Conservation (phyloP, 2,113 vertebrate genomes). For the Tapirus terrestris region DNA sequence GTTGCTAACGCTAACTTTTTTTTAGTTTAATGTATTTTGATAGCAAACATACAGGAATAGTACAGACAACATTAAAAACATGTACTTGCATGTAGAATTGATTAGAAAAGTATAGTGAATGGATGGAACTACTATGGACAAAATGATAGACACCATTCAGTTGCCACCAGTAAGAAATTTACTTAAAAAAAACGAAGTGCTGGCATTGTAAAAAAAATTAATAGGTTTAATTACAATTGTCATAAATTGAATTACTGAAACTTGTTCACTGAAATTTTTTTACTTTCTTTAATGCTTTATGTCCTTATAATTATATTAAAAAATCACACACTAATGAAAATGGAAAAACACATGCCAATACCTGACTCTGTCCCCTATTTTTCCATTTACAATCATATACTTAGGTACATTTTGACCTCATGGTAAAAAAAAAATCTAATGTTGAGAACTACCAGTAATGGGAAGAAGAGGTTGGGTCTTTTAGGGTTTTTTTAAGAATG, state of each 20-base stretch:
- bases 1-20: neutral
- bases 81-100: neutral
- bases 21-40: neutral
- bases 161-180: conserved; percentile 19
- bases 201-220: neutral
- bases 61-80: neutral
- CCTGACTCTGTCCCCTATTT: neutral
- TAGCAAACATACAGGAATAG: neutral
- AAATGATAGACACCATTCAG: neutral
- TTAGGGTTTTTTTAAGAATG: neutral
- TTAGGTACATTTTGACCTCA: neutral
- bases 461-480: neutral
- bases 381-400: neutral
- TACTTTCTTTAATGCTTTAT: conserved; percentile 34
- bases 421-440: neutral
- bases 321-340: conserved; percentile 19
- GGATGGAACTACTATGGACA: neutral
- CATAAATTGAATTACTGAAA: neutral
- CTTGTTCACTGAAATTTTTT: neutral
- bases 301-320: neutral
- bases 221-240: neutral
- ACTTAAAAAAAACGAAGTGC: neutral
- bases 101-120: neutral
- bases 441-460: neutral
- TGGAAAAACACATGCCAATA: conserved; percentile 5